Percentiles rank a stretch among this genome's conserved stretches.
Evolutionary conservation across 92 coral and sea anemone genomes (phyloP).

Genomic region (Palythoa heliodiscus): DNA sequence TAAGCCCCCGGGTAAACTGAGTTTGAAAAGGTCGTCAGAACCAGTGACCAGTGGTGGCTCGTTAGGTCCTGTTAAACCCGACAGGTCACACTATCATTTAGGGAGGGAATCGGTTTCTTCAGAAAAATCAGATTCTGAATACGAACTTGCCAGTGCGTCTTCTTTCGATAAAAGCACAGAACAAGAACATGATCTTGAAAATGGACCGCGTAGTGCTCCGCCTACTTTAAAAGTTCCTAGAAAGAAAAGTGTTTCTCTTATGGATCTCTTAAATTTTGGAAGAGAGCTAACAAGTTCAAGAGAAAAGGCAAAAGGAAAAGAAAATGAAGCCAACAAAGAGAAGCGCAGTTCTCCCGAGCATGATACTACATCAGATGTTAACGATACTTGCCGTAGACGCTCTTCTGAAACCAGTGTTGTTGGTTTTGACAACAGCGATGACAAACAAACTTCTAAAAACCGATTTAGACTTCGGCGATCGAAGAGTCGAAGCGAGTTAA

Average conservation of each 20-base stretch:
- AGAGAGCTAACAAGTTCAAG: constrained; percentile 69
- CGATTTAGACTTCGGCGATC: constrained; percentile 61
- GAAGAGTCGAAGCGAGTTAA: constrained; percentile 66
- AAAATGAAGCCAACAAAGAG: constrained; percentile 12
- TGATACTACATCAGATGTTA: constrained; percentile 1
- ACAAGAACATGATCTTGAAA: constrained; percentile 7
- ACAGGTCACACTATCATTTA: constrained; percentile 59
- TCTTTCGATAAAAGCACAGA: constrained; percentile 1
- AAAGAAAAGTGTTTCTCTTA: constrained; percentile 82
- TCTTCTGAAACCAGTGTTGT: not conserved
- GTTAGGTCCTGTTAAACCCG: constrained; percentile 65
- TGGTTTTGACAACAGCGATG: constrained; percentile 16
- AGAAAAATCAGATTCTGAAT: constrained; percentile 30
- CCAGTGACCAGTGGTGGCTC: constrained; percentile 22
- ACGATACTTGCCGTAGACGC: not conserved
- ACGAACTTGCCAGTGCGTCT: constrained; percentile 12
- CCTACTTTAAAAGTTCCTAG: constrained; percentile 49
- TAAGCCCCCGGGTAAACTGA: constrained; percentile 28
- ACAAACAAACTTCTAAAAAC: constrained; percentile 45
- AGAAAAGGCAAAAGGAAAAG: constrained; percentile 32
- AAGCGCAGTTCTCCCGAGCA: not conserved
- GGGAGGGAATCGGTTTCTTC: constrained; percentile 43
- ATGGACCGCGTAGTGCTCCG: constrained; percentile 31
- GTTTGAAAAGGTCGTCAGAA: constrained; percentile 57
- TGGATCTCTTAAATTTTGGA: constrained; percentile 79